These are phyloP conservation scores for Agrenia bidenticulata DNA, from an alignment of 2,888 invertebrate species.

Conservation along the genomic window DNA sequence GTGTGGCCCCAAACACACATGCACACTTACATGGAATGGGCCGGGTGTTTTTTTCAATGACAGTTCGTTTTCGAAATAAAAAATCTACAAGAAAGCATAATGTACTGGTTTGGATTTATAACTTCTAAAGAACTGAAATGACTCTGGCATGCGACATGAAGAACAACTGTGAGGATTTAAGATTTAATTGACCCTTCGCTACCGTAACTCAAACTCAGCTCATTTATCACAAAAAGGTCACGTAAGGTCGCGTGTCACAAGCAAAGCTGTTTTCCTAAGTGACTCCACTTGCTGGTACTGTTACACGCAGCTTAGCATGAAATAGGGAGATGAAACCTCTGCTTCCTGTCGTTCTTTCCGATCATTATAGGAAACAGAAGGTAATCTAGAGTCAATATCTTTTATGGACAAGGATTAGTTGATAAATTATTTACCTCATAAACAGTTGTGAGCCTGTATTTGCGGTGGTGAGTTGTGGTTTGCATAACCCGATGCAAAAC, in stretches of 20 bases:
- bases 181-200: constrained; percentile 17
- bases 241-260: constrained; percentile 38
- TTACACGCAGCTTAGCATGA: constrained; percentile 10
- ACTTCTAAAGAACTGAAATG: too few relatives aligned
- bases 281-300: background rate
- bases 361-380: too few relatives aligned
- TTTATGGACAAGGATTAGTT: too few relatives aligned
- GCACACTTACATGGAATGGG: too few relatives aligned
- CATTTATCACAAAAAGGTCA: constrained; percentile 25
- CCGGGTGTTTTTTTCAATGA: too few relatives aligned
- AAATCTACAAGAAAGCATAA: background rate
- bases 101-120: too few relatives aligned
- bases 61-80: too few relatives aligned
- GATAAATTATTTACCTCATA: background rate
- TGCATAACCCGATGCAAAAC: too few relatives aligned
- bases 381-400: too few relatives aligned
- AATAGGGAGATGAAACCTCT: constrained; percentile 10
- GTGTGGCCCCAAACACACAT: too few relatives aligned
- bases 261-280: background rate
- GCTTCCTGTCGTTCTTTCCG: background rate
- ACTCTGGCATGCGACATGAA: background rate
- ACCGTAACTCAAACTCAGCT: background rate
- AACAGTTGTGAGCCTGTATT: too few relatives aligned
- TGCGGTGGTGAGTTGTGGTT: too few relatives aligned
- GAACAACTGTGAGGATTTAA: constrained; percentile 8